Conservation (phyloP, 2,113 vertebrate species). For the Gobius niger region DNA sequence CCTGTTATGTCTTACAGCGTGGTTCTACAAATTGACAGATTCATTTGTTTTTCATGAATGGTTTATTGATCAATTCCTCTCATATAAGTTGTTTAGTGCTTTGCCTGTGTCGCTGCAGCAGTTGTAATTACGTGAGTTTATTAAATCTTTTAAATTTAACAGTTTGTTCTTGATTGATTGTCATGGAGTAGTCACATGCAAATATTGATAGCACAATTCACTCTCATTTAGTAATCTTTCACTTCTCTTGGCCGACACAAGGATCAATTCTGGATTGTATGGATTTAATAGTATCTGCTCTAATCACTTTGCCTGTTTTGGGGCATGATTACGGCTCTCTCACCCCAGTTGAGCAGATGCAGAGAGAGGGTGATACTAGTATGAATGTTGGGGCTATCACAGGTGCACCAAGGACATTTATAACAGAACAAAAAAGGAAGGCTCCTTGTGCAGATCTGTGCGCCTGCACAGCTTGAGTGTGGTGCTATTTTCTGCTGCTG, state of each 20-base stretch:
- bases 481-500: slow-evolving; percentile 46
- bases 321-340: slow-evolving; percentile 13
- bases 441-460: slow-evolving; percentile 7
- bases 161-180: too few relatives aligned
- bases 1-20: not conserved
- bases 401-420: slow-evolving; percentile 47
- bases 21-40: not conserved
- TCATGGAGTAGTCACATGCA: too few relatives aligned
- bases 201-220: too few relatives aligned
- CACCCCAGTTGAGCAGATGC: slow-evolving; percentile 43
- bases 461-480: slow-evolving; percentile 5
- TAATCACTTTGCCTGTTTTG: slow-evolving; percentile 8
- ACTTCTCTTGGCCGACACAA: too few relatives aligned
- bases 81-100: not conserved
- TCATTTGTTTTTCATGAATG: not conserved
- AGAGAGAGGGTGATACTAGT: slow-evolving; percentile 29
- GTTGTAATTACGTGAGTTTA: not conserved
- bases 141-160: not conserved
- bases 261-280: too few relatives aligned
- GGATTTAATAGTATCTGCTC: not conserved
- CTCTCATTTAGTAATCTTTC: too few relatives aligned
- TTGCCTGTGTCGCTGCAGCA: not conserved
- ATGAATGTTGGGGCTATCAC: slow-evolving; percentile 34
- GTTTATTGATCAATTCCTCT: not conserved
- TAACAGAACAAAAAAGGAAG: slow-evolving; percentile 18